Percentiles rank a stretch among this genome's conserved stretches.
These are phyloP conservation scores for Microplitis mediator DNA, from an alignment of 1,140 invertebrate genomes.

Conservation along the genomic window DNA sequence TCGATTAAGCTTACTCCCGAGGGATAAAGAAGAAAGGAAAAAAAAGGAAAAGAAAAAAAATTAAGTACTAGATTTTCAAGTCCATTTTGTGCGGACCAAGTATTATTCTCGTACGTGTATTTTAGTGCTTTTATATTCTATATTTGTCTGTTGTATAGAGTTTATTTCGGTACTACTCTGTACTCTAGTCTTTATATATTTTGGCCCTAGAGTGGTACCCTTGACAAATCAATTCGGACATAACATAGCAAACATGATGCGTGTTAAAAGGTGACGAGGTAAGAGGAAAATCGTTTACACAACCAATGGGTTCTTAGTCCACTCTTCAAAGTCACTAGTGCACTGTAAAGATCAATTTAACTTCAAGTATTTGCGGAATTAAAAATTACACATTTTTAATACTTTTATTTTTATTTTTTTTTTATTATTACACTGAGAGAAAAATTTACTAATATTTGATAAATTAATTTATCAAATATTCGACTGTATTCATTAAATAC, in stretches of 20 bases:
- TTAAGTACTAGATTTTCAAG: slow-evolving; percentile 46
- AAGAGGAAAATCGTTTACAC: slow-evolving; percentile 35
- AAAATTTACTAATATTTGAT: too few species aligned
- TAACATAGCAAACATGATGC: slow-evolving; percentile 55
- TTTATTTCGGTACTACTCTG: not conserved
- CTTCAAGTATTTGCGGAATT: not conserved
- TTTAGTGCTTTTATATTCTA: not conserved
- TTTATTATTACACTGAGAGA: too few species aligned
- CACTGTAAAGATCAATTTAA: not conserved
- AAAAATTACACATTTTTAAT: not conserved
- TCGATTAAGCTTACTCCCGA: slow-evolving; percentile 38
- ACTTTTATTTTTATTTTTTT: not conserved
- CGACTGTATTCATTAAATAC: too few species aligned
- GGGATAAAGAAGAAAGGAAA: slow-evolving; percentile 8
- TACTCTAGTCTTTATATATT: not conserved
- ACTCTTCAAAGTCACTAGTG: not conserved
- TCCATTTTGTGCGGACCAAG: slow-evolving; percentile 36
- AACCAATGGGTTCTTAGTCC: slow-evolving; percentile 18
- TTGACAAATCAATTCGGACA: slow-evolving; percentile 60
- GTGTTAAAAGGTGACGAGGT: not conserved
- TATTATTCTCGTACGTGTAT: not conserved
- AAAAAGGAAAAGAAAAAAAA: not conserved
- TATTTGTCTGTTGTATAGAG: not conserved
- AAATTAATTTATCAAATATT: too few species aligned
- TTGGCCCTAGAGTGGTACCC: slow-evolving; percentile 20